phyloP scores from a whole-genome alignment of 2,113 vertebrate species.

The Capreolus pygargus region DNA sequence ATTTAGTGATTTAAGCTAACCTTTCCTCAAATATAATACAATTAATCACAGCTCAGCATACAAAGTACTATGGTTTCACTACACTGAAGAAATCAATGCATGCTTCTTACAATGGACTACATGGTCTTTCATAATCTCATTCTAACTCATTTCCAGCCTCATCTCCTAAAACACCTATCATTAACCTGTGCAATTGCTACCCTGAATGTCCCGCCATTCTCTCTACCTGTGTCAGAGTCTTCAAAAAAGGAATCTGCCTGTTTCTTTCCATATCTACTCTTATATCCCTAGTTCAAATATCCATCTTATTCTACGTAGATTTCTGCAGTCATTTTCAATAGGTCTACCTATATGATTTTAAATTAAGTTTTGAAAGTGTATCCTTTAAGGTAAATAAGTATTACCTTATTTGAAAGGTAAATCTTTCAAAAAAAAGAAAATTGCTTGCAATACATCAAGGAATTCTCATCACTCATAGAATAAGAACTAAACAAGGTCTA shows the following conservation, averaged over 20 bases:
- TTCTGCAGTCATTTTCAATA: background rate
- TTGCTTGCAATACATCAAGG: background rate
- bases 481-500: background rate
- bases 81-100: background rate
- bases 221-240: background rate
- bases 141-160: background rate
- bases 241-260: background rate
- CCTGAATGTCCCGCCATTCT: background rate
- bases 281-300: background rate
- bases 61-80: background rate
- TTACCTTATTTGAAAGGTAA: too few species aligned
- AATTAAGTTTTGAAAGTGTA: background rate
- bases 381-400: too few species aligned
- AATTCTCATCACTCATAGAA: background rate
- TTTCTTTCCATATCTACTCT: background rate
- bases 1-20: background rate
- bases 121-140: background rate
- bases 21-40: background rate
- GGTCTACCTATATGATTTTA: background rate
- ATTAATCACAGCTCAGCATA: background rate
- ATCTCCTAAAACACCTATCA: background rate
- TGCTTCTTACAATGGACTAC: background rate
- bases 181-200: background rate
- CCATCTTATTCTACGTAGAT: background rate
- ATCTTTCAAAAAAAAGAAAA: background rate